Evolutionary conservation across 2,113 vertebrate genomes (phyloP), one percentile per base, ranked within the genome.

Genomic region (Pteronura brasiliensis): DNA sequence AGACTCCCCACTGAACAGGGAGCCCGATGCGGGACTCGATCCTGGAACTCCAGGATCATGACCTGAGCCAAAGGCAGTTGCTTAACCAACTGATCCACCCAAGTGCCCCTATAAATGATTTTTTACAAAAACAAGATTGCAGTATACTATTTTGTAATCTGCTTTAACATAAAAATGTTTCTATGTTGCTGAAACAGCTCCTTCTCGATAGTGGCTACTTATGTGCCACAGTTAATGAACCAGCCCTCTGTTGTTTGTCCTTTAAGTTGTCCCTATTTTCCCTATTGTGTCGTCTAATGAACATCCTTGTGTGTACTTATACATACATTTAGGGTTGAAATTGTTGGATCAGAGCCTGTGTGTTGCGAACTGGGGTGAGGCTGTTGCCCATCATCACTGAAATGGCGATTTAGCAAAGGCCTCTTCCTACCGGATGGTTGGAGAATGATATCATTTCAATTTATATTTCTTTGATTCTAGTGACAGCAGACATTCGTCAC

Each of bases 381-480:
- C 52, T 61, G 11, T 88, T 72, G 80, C 79, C n/a, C 27, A 1
- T 89, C 65, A 57, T 72, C 65, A 90, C 85, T 49, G 63, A 63
- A 31, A 29, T 47, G 65, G 90, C 23, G 5, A 17, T 94, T 94
- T 85, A 92, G 87, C 71, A 85, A 31, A 82, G 63, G 2, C 57
- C 47, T 61, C 59, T 86, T 88, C 44, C 27, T 69, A 14, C 49
- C 65, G 52, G 27, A 36, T 59, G 10, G 69, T 27, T 95, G 57
- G 52, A 94, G 89, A 94, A 49, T 92, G 79, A 20, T 27, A 21
- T 65, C 63, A 6, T 86, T 96, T 94, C 31, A 79, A 4, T 88
- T 81, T 80, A 36, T 59, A 34, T 80, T 97, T 92, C 67, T 95
- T 97, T 17, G 15, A 44, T 92, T 93, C 36, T 93, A 55, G n/a